These are phyloP conservation scores for Oncorhynchus kisutch DNA, from an alignment of 2,113 vertebrate genomes.

Conservation along the genomic window DNA sequence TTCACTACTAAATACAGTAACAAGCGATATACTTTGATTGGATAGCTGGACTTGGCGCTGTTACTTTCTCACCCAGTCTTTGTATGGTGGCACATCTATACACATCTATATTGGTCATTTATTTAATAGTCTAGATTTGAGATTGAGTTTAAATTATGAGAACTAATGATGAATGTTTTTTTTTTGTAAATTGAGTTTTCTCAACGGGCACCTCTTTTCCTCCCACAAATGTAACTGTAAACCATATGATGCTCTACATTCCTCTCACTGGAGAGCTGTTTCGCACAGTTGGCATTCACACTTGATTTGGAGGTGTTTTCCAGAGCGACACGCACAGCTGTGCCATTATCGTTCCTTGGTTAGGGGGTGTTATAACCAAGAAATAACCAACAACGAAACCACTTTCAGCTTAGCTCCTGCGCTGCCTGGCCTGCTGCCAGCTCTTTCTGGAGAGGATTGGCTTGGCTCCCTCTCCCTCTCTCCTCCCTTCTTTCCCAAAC, in stretches of 20 bases:
- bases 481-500: conserved; percentile 64
- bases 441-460: conserved; percentile 66
- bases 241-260: background rate
- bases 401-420: conserved; percentile 66
- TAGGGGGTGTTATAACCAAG: conserved; percentile 35
- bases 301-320: conserved; percentile 8
- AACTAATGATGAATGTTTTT: background rate
- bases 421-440: conserved; percentile 63
- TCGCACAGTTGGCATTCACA: background rate
- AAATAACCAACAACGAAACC: conserved; percentile 66
- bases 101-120: background rate
- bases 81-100: background rate
- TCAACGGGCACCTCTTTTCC: background rate
- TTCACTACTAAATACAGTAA: background rate
- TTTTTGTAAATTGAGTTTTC: background rate
- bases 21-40: background rate
- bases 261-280: background rate
- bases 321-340: conserved; percentile 59
- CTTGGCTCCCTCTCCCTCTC: conserved; percentile 68
- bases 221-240: background rate
- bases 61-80: background rate
- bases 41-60: background rate
- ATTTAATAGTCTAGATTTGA: background rate
- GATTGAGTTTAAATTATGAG: background rate
- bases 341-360: conserved; percentile 47